These are phyloP conservation scores for Listronotus bonariensis DNA, from an alignment of 1,140 invertebrate species.

Conservation along the genomic window DNA sequence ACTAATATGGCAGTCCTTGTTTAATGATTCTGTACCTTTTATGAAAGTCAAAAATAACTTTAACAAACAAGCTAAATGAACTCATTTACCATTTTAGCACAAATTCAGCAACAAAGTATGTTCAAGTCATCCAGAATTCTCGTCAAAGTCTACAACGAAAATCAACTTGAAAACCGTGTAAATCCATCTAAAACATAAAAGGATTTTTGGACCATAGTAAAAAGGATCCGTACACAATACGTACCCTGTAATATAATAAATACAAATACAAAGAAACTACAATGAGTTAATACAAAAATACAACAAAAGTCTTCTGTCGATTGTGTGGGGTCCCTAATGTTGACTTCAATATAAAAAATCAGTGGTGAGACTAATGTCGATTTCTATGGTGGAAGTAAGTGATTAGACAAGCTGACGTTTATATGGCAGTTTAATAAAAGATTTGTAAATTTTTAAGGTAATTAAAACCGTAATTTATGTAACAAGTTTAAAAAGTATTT, in stretches of 20 bases:
- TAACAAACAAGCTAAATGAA: too few relatives aligned
- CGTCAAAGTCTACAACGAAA: constrained; percentile 4
- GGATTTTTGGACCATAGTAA: constrained; percentile 8
- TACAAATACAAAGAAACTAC: constrained; percentile 16
- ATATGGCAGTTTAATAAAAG: background rate
- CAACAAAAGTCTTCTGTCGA: constrained; percentile 20
- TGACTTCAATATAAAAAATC: constrained; percentile 22
- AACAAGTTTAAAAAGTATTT: too few relatives aligned
- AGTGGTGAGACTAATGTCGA: constrained; percentile 9
- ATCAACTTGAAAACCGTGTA: constrained; percentile 23
- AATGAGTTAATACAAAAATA: constrained; percentile 20
- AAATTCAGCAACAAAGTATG: too few relatives aligned
- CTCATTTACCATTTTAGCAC: too few relatives aligned
- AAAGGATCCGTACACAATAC: constrained; percentile 16
- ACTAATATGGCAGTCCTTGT: too few relatives aligned
- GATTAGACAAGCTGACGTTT: constrained; percentile 12
- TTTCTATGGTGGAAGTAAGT: constrained; percentile 10
- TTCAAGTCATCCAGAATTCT: background rate
- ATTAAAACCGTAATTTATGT: too few relatives aligned
- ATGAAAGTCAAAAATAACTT: too few relatives aligned
- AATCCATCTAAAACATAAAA: constrained; percentile 14
- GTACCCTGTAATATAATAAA: constrained; percentile 20
- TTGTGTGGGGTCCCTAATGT: constrained; percentile 15
- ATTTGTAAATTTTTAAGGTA: too few relatives aligned
- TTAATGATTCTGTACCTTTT: too few relatives aligned